Conservation (phyloP, 1,140 invertebrate species). For the Anagrus nilaparvatae region DNA sequence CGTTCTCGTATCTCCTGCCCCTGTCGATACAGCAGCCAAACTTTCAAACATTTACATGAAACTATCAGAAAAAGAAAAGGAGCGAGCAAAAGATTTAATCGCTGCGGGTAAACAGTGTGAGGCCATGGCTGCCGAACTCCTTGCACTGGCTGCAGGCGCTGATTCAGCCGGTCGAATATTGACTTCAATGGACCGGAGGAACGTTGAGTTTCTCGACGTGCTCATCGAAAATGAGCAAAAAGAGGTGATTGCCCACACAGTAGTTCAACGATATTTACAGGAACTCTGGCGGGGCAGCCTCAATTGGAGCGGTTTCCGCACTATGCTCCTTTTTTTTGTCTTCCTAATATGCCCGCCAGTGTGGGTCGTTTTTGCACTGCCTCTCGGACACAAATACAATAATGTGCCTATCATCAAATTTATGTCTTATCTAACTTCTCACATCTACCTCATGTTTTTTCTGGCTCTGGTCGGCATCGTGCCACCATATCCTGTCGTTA, state of each 20-base stretch:
- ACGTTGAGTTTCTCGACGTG: constrained; percentile 92
- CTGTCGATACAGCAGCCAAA: constrained; percentile 96
- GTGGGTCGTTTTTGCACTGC: constrained; percentile 93
- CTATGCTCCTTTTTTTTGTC: constrained; percentile 79
- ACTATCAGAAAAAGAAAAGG: constrained; percentile 90
- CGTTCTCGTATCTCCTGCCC: constrained; percentile 89
- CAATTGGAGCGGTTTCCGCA: constrained; percentile 92
- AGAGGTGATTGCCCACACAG: constrained; percentile 85
- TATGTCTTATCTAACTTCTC: constrained; percentile 97
- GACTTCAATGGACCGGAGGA: constrained; percentile 82
- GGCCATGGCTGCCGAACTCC: constrained; percentile 90
- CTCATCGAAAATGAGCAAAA: constrained; percentile 98
- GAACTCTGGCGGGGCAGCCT: constrained; percentile 94
- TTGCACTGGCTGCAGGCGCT: constrained; percentile 85
- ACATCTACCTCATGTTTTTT: constrained; percentile 93
- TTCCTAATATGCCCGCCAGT: constrained; percentile 91
- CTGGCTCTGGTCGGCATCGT: constrained; percentile 84
- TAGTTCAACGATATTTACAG: constrained; percentile 80
- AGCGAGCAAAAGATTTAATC: constrained; percentile 90
- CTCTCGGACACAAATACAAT: constrained; percentile 89
- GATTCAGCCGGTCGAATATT: constrained; percentile 87
- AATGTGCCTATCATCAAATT: constrained; percentile 98
- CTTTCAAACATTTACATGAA: constrained; percentile 86
- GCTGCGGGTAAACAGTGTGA: constrained; percentile 93
- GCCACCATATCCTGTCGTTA: constrained; percentile 53